Base-by-base conservation (phyloP, 2,888 invertebrate genomes). In the Doris montereyensis region DNA sequence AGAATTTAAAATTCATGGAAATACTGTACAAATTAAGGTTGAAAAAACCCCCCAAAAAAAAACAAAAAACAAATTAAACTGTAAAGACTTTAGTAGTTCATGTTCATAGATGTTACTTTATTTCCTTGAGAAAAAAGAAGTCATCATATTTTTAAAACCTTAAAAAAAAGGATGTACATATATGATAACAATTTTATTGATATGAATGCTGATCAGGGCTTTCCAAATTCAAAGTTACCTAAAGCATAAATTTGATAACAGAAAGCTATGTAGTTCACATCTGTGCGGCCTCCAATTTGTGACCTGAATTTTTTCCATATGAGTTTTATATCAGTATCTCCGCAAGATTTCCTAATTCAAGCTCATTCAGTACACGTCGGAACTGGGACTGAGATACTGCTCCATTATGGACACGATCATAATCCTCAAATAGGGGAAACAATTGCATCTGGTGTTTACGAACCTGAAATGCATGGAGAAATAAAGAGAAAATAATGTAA, bases 381-480 rank as follows among this genome's bases (percentile, higher is more conserved):
- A 91, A 91, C 86, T 91, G 91, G 34, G 88, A 88, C 76, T 87
- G 83, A 21, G 91, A 88, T 13, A 91, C 89, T n/a, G 88, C 87
- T 17, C 91, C 91, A 80, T 88, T 90, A 84, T 91, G 89, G 13
- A 91, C 89, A 68, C 86, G 81, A 82, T 91, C 91, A 71, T 89
- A 91, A 85, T 91, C 91, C 81, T 91, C 89, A 84, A 91, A 91
- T 82, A 90, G 83, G n/a, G 91, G 91, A 83, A 90, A 91, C 78
- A 91, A 84, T 84, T 91, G 91, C 84, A 91, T 90, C 58, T 88
- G 86, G 41, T 88, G 87, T 77, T 89, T 87, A 34, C 89, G 85
- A 5, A 91, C 91, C 91, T 91, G 83, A 0, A 81, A 81, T n/a
- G n/a, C n/a, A n/a, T n/a, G n/a, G n/a, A n/a, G n/a, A n/a, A n/a